A percentile compares a stretch with the other conserved stretches of the same genome.
These are phyloP conservation scores for Lepilemur ruficaudatus DNA, from an alignment of 2,797 vertebrate genomes.

Conservation along the genomic window DNA sequence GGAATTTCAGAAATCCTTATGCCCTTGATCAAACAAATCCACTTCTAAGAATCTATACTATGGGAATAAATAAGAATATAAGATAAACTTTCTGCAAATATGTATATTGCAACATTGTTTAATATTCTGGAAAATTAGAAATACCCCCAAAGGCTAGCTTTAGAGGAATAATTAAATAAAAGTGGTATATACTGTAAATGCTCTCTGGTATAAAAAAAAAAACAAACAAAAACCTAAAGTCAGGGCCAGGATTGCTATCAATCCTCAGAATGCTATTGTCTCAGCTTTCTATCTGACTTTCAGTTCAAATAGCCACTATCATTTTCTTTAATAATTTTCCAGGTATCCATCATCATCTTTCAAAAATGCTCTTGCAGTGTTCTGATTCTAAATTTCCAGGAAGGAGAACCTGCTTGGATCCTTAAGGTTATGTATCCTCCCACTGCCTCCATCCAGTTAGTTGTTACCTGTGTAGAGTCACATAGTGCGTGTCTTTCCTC, in stretches of 20 bases:
- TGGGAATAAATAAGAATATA: constrained; percentile 35
- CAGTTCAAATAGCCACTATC: not conserved
- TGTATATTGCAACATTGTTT: not conserved
- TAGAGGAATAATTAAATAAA: not conserved
- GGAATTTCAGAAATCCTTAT: not conserved
- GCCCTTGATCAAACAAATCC: not conserved
- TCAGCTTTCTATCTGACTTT: not conserved
- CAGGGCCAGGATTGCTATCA: not conserved
- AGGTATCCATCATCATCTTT: not conserved
- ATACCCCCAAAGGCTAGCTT: not conserved
- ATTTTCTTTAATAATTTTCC: not conserved
- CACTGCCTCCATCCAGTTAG: not conserved
- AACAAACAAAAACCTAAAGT: not conserved
- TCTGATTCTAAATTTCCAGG: not conserved
- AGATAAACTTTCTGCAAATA: not conserved
- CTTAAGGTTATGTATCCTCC: too few relatives aligned
- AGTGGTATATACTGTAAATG: not conserved
- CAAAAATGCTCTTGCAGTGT: not conserved
- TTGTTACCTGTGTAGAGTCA: not conserved
- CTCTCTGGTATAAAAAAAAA: not conserved
- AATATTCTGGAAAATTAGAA: constrained; percentile 1
- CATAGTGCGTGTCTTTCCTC: not conserved
- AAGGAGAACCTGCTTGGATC: not conserved
- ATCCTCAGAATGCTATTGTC: not conserved
- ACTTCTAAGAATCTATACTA: not conserved